These are phyloP conservation scores for Pipa parva DNA, from an alignment of 2,113 vertebrate genomes.

Conservation along the genomic window DNA sequence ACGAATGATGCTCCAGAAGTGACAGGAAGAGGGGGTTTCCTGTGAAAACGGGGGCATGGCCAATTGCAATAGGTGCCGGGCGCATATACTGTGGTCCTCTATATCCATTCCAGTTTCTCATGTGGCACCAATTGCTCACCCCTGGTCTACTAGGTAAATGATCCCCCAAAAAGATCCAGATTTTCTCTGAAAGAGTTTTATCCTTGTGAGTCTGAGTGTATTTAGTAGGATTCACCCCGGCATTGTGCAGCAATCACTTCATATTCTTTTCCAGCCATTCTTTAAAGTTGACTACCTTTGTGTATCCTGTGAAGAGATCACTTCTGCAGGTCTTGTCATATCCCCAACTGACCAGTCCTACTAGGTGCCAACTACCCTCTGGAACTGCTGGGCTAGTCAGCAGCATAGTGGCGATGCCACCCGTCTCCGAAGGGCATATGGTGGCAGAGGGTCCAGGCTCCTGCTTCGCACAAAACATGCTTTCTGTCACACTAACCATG, in stretches of 20 bases:
- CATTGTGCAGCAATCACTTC: conserved; percentile 74
- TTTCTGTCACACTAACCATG: conserved; percentile 87
- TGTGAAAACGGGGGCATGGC: too few relatives aligned
- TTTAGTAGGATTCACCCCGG: not conserved
- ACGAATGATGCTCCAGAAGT: too few relatives aligned
- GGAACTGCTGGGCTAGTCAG: conserved; percentile 59
- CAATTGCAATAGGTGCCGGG: too few relatives aligned
- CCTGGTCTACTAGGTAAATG: too few relatives aligned
- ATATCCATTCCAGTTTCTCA: too few relatives aligned
- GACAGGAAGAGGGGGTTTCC: too few relatives aligned
- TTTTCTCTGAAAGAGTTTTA: too few relatives aligned
- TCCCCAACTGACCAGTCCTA: conserved; percentile 94
- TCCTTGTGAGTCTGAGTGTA: not conserved
- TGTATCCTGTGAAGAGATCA: conserved; percentile 87
- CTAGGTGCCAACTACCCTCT: conserved; percentile 76
- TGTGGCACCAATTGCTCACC: too few relatives aligned
- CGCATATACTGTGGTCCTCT: too few relatives aligned
- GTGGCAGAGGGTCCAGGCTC: conserved; percentile 68
- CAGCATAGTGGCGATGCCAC: conserved; percentile 80
- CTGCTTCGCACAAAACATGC: conserved; percentile 87
- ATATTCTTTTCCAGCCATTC: conserved; percentile 92
- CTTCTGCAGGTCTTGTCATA: conserved; percentile 84
- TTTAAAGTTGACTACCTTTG: conserved; percentile 80
- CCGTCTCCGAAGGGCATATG: conserved; percentile 93
- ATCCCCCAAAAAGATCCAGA: too few relatives aligned